Conservation (phyloP, 2,888 invertebrate genomes). For the Drosophila sordidula region DNA sequence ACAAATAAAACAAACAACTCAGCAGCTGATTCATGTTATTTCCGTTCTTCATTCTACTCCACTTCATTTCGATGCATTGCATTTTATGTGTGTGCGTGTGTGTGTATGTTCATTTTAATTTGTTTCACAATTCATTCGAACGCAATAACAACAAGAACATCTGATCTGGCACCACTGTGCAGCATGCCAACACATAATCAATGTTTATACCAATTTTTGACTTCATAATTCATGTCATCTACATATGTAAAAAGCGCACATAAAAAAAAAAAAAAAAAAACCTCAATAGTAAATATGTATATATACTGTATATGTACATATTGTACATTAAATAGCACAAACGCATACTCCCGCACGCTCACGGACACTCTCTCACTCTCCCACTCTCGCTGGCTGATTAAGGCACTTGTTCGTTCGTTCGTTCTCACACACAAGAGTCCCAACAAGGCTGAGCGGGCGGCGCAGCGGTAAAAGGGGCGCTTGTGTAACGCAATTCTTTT, state of each 20-base stretch:
- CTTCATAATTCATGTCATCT: conserved; percentile 20
- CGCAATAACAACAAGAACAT: conserved; percentile 8
- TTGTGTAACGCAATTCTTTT: conserved; percentile 75
- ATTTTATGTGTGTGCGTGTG: neutral
- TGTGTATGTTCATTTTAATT: conserved; percentile 7
- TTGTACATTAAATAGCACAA: conserved; percentile 34
- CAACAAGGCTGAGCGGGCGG: conserved; percentile 20
- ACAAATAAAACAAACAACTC: neutral
- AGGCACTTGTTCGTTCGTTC: conserved; percentile 58
- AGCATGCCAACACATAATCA: conserved; percentile 34
- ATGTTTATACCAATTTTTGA: conserved; percentile 25
- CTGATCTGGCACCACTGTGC: conserved; percentile 40
- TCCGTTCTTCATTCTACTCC: conserved; percentile 4
- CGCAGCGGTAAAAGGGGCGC: conserved; percentile 55
- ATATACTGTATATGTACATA: conserved; percentile 21
- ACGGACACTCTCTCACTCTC: conserved; percentile 24
- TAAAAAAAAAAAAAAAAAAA: conserved; percentile 5
- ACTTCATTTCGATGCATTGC: conserved; percentile 1
- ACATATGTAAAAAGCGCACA: conserved; percentile 3
- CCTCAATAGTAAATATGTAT: conserved; percentile 11
- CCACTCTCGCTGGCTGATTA: conserved; percentile 47
- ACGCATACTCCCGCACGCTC: conserved; percentile 44
- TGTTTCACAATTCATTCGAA: conserved; percentile 13
- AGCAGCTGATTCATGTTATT: conserved; percentile 17
- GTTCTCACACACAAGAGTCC: conserved; percentile 27